phyloP scores from a whole-genome alignment of 23 tunicate genomes.

The Phallusia fumigata region DNA sequence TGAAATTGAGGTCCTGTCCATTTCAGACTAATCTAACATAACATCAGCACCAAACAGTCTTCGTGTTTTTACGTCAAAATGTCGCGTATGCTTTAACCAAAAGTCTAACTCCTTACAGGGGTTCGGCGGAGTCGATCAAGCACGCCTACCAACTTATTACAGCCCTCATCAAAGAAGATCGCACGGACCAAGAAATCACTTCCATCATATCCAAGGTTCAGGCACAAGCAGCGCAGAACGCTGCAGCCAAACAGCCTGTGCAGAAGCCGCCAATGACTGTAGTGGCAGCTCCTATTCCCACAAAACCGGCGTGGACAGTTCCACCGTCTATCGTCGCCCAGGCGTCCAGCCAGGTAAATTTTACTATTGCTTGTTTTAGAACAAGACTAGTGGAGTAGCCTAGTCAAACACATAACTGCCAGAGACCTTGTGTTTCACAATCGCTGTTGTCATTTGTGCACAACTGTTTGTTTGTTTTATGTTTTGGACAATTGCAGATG shows the following conservation, averaged over 20 bases:
- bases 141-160: slow-evolving; percentile 80
- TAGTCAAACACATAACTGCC: too few relatives aligned
- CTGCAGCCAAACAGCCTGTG: slow-evolving; percentile 18
- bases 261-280: slow-evolving; percentile 54
- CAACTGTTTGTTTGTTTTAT: too few relatives aligned
- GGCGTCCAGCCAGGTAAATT: slow-evolving; percentile 33
- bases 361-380: not conserved
- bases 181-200: slow-evolving; percentile 60
- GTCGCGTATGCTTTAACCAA: not conserved
- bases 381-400: too few relatives aligned
- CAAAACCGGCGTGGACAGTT: slow-evolving; percentile 72
- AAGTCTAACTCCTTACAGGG: slow-evolving; percentile 37
- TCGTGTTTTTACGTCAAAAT: too few relatives aligned
- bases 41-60: too few relatives aligned
- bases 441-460: too few relatives aligned
- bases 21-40: too few relatives aligned
- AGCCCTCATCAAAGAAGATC: slow-evolving; percentile 72
- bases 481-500: too few relatives aligned
- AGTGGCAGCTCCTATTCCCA: slow-evolving; percentile 67
- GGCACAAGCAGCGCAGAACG: slow-evolving; percentile 61
- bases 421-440: too few relatives aligned
- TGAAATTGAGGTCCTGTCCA: too few relatives aligned
- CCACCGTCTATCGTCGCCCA: slow-evolving; percentile 61
- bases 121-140: slow-evolving; percentile 43
- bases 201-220: slow-evolving; percentile 52